Evolutionary conservation across 2,797 vertebrate genomes (phyloP).

Genomic region (Rallus crepitans): DNA sequence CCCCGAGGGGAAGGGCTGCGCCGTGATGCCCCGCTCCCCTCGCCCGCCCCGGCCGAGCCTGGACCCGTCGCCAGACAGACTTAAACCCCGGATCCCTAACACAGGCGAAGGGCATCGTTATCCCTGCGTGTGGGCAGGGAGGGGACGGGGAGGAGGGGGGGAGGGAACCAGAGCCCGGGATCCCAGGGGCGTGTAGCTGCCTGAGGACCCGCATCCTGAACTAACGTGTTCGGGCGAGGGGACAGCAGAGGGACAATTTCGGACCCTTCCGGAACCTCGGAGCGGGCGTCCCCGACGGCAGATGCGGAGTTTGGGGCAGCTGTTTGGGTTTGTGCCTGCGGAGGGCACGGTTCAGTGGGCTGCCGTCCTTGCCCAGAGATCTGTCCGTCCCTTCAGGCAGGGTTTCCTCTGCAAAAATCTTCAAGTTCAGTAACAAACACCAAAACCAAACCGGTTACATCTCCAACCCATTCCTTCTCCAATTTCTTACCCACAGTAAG

Average conservation of each 20-base stretch:
- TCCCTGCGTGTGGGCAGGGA: not conserved
- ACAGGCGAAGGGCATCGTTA: not conserved
- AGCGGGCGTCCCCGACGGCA: not conserved
- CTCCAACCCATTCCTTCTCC: not conserved
- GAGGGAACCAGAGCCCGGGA: rapidly evolving
- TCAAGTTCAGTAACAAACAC: not conserved
- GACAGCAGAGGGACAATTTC: not conserved
- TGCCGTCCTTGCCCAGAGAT: not conserved
- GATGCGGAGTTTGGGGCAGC: not conserved
- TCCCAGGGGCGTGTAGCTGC: not conserved
- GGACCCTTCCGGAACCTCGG: not conserved
- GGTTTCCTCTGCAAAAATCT: not conserved
- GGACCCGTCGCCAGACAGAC: not conserved
- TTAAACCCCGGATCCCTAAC: no score
- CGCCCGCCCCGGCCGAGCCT: not conserved
- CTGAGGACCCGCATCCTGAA: not conserved
- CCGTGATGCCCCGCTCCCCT: not conserved
- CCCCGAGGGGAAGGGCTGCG: not conserved
- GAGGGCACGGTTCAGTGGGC: not conserved
- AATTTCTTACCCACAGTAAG: not conserved
- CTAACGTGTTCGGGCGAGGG: not conserved
- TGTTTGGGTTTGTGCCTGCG: not conserved
- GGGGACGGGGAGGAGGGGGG: no score
- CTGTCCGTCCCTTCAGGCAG: not conserved
- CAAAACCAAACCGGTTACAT: not conserved